These are phyloP conservation scores for Zaprionus africanus DNA, from an alignment of 1,140 invertebrate species.

Conservation along the genomic window DNA sequence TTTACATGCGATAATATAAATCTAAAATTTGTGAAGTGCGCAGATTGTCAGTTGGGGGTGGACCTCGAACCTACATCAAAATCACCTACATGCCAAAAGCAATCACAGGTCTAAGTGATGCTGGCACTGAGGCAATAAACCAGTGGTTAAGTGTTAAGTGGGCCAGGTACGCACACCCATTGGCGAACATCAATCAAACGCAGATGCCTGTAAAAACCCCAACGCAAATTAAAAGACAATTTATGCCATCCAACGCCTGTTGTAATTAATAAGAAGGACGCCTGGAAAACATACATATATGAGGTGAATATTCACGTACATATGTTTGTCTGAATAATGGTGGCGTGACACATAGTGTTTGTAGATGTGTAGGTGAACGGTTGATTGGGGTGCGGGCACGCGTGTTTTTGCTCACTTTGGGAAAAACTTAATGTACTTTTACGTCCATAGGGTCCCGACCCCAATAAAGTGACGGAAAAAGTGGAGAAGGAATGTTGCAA, in stretches of 20 bases:
- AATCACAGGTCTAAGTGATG: conserved; percentile 16
- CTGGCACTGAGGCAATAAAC: neutral
- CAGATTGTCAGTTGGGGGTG: conserved; percentile 24
- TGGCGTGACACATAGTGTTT: neutral
- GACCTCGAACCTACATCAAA: conserved; percentile 40
- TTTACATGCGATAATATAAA: neutral
- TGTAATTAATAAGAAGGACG: conserved; percentile 2
- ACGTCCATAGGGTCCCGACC: neutral
- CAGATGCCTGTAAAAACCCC: conserved; percentile 29
- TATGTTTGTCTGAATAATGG: neutral
- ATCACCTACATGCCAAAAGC: conserved; percentile 45
- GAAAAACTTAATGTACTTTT: neutral
- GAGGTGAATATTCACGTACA: neutral
- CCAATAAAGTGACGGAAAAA: neutral
- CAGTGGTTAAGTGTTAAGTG: conserved; percentile 36
- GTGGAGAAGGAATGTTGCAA: neutral
- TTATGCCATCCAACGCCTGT: conserved; percentile 23
- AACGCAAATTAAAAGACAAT: conserved; percentile 64
- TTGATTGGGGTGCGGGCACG: neutral
- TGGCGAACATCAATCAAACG: conserved; percentile 53
- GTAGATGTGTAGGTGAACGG: neutral
- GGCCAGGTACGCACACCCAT: conserved; percentile 6
- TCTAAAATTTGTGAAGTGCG: conserved; percentile 33
- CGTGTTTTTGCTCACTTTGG: neutral
- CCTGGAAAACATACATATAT: neutral